Conservation (phyloP, 2,113 vertebrate genomes). For the Crotalus tigris region DNA sequence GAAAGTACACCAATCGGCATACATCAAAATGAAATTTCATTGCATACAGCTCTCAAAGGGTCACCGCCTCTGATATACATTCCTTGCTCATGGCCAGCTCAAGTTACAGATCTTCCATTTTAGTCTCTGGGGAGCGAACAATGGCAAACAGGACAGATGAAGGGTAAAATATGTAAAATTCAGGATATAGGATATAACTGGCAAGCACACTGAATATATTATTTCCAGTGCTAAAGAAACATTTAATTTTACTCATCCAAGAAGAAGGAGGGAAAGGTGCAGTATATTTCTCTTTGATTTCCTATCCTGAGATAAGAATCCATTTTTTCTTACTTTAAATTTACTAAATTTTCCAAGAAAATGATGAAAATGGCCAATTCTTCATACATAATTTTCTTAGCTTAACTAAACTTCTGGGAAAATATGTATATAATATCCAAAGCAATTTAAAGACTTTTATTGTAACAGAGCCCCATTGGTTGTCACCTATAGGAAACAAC, state of each 20-base stretch:
- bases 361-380: neutral
- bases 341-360: neutral
- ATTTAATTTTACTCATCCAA: neutral
- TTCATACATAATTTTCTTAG: no score
- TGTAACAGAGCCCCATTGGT: neutral
- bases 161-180: no score
- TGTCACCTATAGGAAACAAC: neutral
- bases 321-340: neutral
- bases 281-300: neutral
- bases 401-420: neutral
- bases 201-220: neutral
- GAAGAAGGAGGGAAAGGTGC: neutral
- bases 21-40: no score
- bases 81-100: no score
- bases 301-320: neutral
- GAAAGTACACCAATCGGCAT: no score
- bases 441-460: neutral
- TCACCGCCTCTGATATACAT: no score
- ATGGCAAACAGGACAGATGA: neutral
- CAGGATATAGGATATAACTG: neutral
- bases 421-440: neutral
- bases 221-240: neutral
- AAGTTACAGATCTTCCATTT: no score
- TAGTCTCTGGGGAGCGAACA: no score
- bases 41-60: no score